phyloP scores from a whole-genome alignment of 2,113 vertebrate genomes.

The Grantiella picta region DNA sequence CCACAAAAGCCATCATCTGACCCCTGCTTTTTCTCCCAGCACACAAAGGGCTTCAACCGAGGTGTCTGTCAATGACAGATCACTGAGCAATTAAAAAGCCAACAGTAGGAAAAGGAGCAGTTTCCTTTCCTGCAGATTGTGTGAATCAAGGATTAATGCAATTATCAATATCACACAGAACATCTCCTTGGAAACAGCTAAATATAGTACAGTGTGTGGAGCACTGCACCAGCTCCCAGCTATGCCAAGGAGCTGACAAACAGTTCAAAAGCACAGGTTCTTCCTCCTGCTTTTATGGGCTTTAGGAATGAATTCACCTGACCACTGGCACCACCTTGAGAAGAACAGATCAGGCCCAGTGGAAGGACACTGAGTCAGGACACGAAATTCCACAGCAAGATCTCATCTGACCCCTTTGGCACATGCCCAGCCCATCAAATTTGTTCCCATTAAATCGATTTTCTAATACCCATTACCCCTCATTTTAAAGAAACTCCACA shows the following conservation, averaged over 20 bases:
- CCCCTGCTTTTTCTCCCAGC: neutral
- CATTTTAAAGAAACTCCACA: neutral
- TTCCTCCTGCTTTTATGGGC: neutral
- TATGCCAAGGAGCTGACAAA: slow-evolving; percentile 56
- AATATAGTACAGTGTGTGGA: slow-evolving; percentile 63
- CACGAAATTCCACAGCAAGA: neutral
- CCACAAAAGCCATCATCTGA: neutral
- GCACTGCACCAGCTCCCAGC: slow-evolving; percentile 45
- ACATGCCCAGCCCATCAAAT: neutral
- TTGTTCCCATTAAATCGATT: neutral
- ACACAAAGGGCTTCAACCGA: neutral
- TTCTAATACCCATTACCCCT: neutral
- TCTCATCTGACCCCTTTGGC: neutral
- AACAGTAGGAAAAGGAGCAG: slow-evolving; percentile 51
- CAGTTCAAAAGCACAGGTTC: slow-evolving; percentile 12
- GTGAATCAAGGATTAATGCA: slow-evolving; percentile 70
- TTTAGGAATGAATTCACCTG: neutral
- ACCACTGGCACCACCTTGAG: neutral
- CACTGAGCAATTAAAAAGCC: slow-evolving; percentile 32
- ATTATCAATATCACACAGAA: slow-evolving; percentile 72
- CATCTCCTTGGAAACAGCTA: slow-evolving; percentile 75
- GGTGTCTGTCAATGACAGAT: neutral
- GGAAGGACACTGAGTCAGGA: neutral
- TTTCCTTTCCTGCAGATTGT: slow-evolving; percentile 48
- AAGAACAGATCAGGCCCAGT: neutral